Conservation (phyloP, 2,113 vertebrate species). For the Corythornis cristatus region DNA sequence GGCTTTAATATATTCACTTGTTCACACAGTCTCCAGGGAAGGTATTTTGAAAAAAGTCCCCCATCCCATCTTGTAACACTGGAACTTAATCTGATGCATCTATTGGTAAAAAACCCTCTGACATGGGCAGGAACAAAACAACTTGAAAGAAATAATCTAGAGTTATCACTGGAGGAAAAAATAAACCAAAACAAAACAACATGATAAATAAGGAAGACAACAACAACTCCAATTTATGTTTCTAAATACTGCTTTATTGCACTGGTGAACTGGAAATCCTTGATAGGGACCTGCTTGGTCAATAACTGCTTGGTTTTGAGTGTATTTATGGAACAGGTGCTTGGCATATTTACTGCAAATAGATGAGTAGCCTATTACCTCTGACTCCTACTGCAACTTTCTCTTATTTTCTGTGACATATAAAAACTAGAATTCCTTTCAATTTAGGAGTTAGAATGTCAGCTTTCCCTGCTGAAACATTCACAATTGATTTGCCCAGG, state of each 20-base stretch:
- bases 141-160: background rate
- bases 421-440: background rate
- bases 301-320: background rate
- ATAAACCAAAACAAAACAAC: rapidly evolving
- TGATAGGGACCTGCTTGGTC: background rate
- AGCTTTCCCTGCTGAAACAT: background rate
- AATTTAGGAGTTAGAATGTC: background rate
- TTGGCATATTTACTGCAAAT: background rate
- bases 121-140: background rate
- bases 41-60: background rate
- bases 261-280: background rate
- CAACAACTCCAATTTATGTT: background rate
- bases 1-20: background rate
- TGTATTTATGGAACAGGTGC: background rate
- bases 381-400: background rate
- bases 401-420: background rate
- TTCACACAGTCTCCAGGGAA: background rate
- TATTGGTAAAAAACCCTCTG: background rate
- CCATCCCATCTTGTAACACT: background rate
- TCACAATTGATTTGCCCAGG: background rate
- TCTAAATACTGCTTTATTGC: background rate
- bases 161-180: background rate
- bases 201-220: background rate
- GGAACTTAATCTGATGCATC: background rate
- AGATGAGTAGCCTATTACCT: background rate